Percentiles rank a stretch among this genome's conserved stretches.
phyloP scores from a whole-genome alignment of 2,113 vertebrate species.

The Prionailurus viverrinus region DNA sequence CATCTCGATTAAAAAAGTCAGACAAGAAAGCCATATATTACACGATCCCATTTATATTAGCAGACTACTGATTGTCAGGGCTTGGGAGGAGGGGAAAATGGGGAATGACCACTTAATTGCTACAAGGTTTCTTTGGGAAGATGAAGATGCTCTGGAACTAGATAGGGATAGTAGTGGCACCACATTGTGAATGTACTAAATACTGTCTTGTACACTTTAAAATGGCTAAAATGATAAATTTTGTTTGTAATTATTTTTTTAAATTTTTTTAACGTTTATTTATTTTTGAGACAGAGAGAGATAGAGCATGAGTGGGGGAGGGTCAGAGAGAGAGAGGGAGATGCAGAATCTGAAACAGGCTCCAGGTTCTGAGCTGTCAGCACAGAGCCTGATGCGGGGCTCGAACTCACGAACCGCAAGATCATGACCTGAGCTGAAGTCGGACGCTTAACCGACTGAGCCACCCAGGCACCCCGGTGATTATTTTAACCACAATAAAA shows the following conservation, averaged over 20 bases:
- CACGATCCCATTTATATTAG: neutral
- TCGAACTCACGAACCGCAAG: too few species aligned
- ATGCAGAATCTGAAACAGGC: too few species aligned
- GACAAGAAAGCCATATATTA: neutral
- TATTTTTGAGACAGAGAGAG: too few species aligned
- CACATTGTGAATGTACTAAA: neutral
- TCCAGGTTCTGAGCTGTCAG: too few species aligned
- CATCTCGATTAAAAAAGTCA: neutral
- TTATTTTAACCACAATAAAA: neutral
- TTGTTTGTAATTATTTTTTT: neutral
- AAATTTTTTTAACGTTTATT: too few species aligned
- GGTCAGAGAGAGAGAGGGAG: too few species aligned
- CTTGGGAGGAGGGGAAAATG: neutral
- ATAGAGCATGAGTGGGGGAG: too few species aligned
- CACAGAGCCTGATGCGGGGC: too few species aligned
- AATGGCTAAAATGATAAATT: neutral
- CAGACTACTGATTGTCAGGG: neutral
- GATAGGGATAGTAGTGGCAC: neutral
- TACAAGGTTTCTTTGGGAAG: neutral
- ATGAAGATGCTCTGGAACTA: neutral
- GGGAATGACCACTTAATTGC: neutral
- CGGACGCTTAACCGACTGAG: too few species aligned
- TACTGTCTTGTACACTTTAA: neutral
- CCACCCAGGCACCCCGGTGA: neutral
- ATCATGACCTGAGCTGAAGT: too few species aligned